These are phyloP conservation scores for Macrotrachela quadricornifera DNA, from an alignment of 1,140 invertebrate species.

Conservation along the genomic window DNA sequence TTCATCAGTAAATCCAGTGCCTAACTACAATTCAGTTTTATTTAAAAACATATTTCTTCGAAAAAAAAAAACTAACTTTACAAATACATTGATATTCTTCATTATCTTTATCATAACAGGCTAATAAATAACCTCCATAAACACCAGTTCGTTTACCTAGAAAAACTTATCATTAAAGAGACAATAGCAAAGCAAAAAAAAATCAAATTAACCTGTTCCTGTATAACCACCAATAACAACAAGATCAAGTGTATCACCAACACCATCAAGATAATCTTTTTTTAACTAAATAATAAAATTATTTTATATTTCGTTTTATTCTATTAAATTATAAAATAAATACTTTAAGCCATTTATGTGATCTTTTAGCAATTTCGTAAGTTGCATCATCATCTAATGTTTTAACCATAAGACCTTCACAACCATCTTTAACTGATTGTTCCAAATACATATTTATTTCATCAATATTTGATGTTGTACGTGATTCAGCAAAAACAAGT, in stretches of 20 bases:
- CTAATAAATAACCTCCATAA: slow-evolving; percentile 85
- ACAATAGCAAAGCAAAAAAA: no score
- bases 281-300: slow-evolving; percentile 41
- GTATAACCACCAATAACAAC: slow-evolving; percentile 84
- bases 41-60: no score
- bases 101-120: slow-evolving; percentile 75
- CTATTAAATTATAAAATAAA: no score
- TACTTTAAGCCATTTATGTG: slow-evolving; percentile 75
- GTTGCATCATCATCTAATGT: slow-evolving; percentile 71
- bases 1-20: slow-evolving; percentile 88
- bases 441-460: slow-evolving; percentile 82
- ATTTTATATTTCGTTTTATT: background rate
- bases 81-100: slow-evolving; percentile 83
- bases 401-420: slow-evolving; percentile 98
- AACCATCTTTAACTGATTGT: slow-evolving; percentile 61
- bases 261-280: slow-evolving; percentile 86
- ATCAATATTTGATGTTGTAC: slow-evolving; percentile 56
- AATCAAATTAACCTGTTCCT: slow-evolving; percentile 63
- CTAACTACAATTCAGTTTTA: slow-evolving; percentile 34
- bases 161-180: no score
- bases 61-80: slow-evolving; percentile 46
- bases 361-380: slow-evolving; percentile 92
- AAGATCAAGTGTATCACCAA: slow-evolving; percentile 71
- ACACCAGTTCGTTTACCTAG: slow-evolving; percentile 74
- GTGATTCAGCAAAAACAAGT: slow-evolving; percentile 63